phyloP scores from a whole-genome alignment of 1,140 invertebrate genomes.

The Phymastichus coffea region DNA sequence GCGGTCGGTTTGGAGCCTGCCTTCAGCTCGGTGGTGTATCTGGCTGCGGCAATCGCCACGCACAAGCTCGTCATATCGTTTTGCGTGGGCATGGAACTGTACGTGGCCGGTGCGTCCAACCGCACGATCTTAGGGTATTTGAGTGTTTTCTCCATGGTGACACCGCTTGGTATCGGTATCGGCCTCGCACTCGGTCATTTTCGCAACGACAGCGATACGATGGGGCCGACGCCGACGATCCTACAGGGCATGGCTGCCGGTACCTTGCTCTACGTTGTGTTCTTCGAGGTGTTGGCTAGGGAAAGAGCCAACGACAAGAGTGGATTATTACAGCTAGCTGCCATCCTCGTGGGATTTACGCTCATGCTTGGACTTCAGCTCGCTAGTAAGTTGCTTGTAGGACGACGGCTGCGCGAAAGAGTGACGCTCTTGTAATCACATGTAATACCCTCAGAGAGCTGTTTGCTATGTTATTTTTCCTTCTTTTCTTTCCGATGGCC shows the following conservation, averaged over 20 bases:
- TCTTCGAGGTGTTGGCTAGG: slow-evolving; percentile 85
- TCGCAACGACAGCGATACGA: slow-evolving; percentile 52
- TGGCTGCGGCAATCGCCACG: slow-evolving; percentile 71
- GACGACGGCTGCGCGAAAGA: neutral
- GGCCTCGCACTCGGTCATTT: slow-evolving; percentile 57
- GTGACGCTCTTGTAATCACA: slow-evolving; percentile 26
- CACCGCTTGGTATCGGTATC: slow-evolving; percentile 69
- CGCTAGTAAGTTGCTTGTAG: slow-evolving; percentile 65
- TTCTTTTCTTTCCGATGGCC: neutral
- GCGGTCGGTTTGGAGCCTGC: slow-evolving; percentile 74
- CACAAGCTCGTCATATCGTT: slow-evolving; percentile 77
- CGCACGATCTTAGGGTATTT: slow-evolving; percentile 63
- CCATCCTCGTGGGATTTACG: slow-evolving; percentile 72
- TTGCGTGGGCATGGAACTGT: slow-evolving; percentile 67
- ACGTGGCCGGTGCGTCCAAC: slow-evolving; percentile 64
- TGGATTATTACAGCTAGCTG: slow-evolving; percentile 69
- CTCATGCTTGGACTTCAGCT: slow-evolving; percentile 77
- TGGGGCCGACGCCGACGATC: slow-evolving; percentile 55
- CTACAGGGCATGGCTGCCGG: slow-evolving; percentile 84
- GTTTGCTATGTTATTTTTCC: no score
- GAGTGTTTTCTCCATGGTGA: slow-evolving; percentile 65
- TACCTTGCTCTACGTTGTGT: slow-evolving; percentile 85
- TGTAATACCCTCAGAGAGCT: no score
- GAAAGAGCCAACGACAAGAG: slow-evolving; percentile 68
- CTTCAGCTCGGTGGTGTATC: slow-evolving; percentile 64